Evolutionary conservation across 1,140 invertebrate species (phyloP), one percentile per base, ranked within the genome.

Genomic region (Brachionus rotundiformis): DNA sequence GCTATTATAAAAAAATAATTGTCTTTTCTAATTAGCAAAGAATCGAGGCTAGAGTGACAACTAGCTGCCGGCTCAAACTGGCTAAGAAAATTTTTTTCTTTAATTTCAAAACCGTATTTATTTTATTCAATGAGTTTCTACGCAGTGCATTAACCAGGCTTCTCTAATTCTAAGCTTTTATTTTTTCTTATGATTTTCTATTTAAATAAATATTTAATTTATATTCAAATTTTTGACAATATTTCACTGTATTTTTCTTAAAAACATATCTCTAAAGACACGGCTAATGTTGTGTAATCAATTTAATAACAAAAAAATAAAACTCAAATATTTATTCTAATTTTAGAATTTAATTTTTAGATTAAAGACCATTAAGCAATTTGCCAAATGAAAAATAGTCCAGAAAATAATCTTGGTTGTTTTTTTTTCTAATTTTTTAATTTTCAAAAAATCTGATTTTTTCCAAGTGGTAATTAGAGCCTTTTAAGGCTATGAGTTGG

Each of bases 181-280:
- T 36, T 19, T 49, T 16, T 49, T 49, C 13, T 54, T 54, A 3
- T n/a, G n/a, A n/a, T n/a, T 54, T 54, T 7, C 7, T 8, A 54
- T 54, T 54, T 54, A 54, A 54, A 54, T 54, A 54, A 54, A 54
- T 54, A 54, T 54, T 54, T 25, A 54, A 54, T 19, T 23, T 23
- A 54, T 6, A 54, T 54, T 54, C 47, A 19, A 54, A 10, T 54
- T 54, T 8, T 54, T 54, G 47, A 54, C 47, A n/a, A n/a, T n/a
- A n/a, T n/a, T n/a, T n/a, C n/a, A n/a, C n/a, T 39, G 36, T 39
- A 39, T 39, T 39, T 39, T 39, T 39, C n/a, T n/a, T n/a, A n/a
- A n/a, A n/a, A n/a, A n/a, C n/a, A n/a, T n/a, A n/a, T n/a, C n/a
- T n/a, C n/a, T n/a, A n/a, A n/a, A n/a, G n/a, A n/a, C n/a, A n/a